phyloP scores from a whole-genome alignment of 2,888 invertebrate genomes.

The Idaea biselata region DNA sequence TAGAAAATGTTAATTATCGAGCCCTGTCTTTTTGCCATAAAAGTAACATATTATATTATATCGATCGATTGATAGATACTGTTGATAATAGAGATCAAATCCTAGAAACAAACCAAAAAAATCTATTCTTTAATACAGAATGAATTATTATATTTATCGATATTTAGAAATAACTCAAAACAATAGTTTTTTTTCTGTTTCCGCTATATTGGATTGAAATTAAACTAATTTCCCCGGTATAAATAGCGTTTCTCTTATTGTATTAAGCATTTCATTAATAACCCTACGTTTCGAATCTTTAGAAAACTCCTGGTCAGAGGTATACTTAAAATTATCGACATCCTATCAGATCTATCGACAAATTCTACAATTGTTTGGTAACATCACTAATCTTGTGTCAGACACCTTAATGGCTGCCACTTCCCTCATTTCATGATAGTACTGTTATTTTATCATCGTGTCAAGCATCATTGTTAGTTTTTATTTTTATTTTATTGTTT shows the following conservation, averaged over 20 bases:
- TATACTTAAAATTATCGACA: background rate
- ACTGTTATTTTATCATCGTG: constrained; percentile 58
- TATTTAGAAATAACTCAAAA: background rate
- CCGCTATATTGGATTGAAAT: background rate
- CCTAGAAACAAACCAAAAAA: too few relatives aligned
- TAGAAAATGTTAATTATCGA: too few relatives aligned
- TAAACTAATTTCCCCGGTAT: background rate
- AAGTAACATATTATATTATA: background rate
- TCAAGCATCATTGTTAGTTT: constrained; percentile 45
- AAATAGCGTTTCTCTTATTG: background rate
- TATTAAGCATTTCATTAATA: too few relatives aligned
- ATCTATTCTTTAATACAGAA: too few relatives aligned
- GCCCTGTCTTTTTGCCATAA: background rate
- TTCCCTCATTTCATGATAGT: constrained; percentile 60
- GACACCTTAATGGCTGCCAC: constrained; percentile 65
- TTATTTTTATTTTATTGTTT: constrained; percentile 44
- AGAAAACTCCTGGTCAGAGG: too few relatives aligned
- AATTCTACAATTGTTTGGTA: constrained; percentile 22
- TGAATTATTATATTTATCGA: background rate
- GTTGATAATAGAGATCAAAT: background rate
- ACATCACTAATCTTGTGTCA: constrained; percentile 37
- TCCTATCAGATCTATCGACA: constrained; percentile 14
- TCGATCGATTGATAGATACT: background rate
- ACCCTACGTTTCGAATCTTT: too few relatives aligned
- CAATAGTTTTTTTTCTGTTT: background rate